Percentiles rank a stretch among this genome's conserved stretches.
Conservation (phyloP, 2,113 vertebrate genomes). For the Vulpes lagopus region DNA sequence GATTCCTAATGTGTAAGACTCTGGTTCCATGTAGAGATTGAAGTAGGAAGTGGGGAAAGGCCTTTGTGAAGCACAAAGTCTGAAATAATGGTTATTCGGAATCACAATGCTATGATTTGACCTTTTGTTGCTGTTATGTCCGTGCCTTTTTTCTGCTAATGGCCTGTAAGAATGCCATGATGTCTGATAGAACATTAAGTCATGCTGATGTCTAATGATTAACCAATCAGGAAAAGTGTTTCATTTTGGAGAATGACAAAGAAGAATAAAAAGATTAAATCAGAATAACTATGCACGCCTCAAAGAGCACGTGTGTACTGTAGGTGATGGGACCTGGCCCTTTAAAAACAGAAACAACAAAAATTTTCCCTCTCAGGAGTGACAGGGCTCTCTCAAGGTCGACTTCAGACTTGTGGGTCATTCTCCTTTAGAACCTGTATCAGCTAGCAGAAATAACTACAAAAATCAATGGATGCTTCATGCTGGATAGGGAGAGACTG, state of each 20-base stretch:
- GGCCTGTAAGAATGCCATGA: not conserved
- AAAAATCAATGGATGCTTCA: slow-evolving; percentile 34
- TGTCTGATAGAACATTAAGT: not conserved
- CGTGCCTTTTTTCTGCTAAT: not conserved
- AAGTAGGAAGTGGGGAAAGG: not conserved
- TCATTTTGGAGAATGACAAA: not conserved
- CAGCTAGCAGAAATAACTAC: not conserved
- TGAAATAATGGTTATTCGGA: not conserved
- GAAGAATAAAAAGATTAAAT: not conserved
- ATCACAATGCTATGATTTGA: slow-evolving; percentile 13
- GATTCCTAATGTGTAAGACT: not conserved
- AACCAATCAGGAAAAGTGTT: not conserved
- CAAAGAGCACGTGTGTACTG: not conserved
- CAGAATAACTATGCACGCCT: not conserved
- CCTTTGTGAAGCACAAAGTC: not conserved
- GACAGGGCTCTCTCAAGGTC: not conserved
- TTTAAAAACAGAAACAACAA: not conserved
- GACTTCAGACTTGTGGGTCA: not conserved
- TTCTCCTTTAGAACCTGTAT: not conserved
- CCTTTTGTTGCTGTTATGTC: not conserved
- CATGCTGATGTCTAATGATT: not conserved
- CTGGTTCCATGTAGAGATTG: not conserved
- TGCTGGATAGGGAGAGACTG: slow-evolving; percentile 1
- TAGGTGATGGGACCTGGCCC: not conserved
- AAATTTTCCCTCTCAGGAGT: not conserved